Evolutionary conservation across 2,113 vertebrate genomes (phyloP).

Genomic region (Glaucidium brasilianum): DNA sequence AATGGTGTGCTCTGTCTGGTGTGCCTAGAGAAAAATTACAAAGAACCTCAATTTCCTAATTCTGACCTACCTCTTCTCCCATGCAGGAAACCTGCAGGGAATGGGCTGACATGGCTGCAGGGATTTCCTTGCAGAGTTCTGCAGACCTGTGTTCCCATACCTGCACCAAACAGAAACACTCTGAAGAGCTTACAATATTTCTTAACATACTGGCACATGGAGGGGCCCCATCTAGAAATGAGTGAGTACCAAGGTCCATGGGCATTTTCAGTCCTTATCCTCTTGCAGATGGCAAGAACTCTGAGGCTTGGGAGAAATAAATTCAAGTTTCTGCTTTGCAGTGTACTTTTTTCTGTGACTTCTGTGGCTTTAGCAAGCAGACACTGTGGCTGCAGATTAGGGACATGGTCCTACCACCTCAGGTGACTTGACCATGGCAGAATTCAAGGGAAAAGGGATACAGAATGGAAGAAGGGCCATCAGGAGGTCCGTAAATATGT

Average conservation of each 20-base stretch:
- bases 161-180: neutral
- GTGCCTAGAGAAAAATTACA: neutral
- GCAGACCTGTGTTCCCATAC: neutral
- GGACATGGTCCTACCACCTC: neutral
- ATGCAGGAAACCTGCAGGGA: neutral
- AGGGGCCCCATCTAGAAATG: fast-evolving
- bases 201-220: no score
- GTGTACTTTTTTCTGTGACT: neutral
- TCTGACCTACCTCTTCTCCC: neutral
- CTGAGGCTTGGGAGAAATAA: neutral
- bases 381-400: neutral
- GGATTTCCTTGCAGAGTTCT: neutral
- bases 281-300: neutral
- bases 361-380: neutral
- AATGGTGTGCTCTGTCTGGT: neutral
- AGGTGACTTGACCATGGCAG: neutral
- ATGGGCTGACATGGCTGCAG: neutral
- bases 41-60: neutral
- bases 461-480: neutral
- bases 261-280: neutral
- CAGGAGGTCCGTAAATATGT: fast-evolving
- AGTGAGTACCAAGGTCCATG: fast-evolving
- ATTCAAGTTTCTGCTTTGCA: neutral
- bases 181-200: neutral
- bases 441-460: neutral